These are phyloP conservation scores for Silurus glanis DNA, from an alignment of 2,113 vertebrate species.

Conservation along the genomic window DNA sequence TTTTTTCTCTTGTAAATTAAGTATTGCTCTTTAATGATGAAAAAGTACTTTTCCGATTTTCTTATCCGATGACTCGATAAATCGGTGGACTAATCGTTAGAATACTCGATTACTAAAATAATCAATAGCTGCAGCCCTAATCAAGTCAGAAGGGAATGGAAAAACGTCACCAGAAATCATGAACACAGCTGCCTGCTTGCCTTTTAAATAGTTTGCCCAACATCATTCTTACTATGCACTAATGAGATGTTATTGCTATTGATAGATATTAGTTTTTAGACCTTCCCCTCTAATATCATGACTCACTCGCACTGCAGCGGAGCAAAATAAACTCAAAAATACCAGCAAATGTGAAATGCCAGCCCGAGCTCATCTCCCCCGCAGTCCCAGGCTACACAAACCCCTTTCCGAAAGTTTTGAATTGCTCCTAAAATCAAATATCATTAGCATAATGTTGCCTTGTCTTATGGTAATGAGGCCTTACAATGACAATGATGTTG, in stretches of 20 bases:
- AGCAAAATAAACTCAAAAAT: neutral
- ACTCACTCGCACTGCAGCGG: neutral
- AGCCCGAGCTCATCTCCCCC: slow-evolving; percentile 11
- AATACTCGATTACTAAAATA: no score
- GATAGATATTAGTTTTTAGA: neutral
- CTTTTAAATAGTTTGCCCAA: neutral
- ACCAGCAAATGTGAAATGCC: slow-evolving; percentile 15
- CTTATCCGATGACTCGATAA: no score
- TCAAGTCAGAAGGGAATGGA: no score
- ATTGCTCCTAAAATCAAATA: slow-evolving; percentile 64
- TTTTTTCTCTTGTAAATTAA: no score
- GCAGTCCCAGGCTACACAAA: slow-evolving; percentile 29
- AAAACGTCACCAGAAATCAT: neutral
- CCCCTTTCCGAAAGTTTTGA: slow-evolving; percentile 48
- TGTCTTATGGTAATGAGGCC: slow-evolving; percentile 69
- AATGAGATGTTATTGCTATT: neutral
- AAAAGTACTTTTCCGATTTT: no score
- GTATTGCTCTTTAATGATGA: no score
- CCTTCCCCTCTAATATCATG: neutral
- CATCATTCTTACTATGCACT: neutral
- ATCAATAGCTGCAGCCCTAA: no score
- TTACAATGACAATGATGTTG: slow-evolving; percentile 68
- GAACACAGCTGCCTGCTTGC: neutral
- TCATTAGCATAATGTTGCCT: slow-evolving; percentile 68
- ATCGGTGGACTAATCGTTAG: no score